phyloP scores from a whole-genome alignment of 1,140 invertebrate genomes.

The Nasonia vitripennis region DNA sequence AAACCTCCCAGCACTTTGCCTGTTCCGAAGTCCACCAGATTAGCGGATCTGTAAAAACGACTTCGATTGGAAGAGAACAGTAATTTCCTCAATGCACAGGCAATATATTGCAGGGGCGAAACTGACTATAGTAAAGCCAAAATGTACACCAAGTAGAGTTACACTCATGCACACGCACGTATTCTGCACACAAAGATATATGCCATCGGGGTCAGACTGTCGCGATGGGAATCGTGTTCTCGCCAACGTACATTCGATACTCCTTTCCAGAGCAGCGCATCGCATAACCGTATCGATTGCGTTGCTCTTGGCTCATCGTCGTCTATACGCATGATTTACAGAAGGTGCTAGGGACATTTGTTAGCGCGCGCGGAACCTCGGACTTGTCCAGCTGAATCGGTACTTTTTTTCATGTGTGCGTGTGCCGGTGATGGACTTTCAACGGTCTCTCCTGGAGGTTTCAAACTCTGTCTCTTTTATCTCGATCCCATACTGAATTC shows the following conservation, averaged over 20 bases:
- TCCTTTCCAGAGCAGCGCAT: not conserved
- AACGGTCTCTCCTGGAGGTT: not conserved
- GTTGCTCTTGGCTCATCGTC: not conserved
- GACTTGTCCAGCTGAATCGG: constrained; percentile 26
- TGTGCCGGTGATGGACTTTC: not conserved
- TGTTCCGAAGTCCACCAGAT: too few relatives aligned
- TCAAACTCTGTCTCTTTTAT: not conserved
- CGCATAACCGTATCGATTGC: not conserved
- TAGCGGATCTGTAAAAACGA: too few relatives aligned
- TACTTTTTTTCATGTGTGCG: not conserved
- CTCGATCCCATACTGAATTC: not conserved
- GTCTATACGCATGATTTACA: not conserved
- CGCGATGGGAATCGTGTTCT: too few relatives aligned
- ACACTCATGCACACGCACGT: too few relatives aligned
- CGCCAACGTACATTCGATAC: too few relatives aligned
- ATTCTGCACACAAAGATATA: not conserved
- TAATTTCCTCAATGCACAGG: not conserved
- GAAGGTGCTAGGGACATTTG: not conserved
- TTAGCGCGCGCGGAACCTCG: not conserved
- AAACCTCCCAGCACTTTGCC: too few relatives aligned
- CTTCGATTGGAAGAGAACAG: too few relatives aligned
- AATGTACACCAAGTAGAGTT: too few relatives aligned
- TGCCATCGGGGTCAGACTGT: not conserved
- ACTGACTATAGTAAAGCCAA: not conserved
- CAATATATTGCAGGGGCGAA: not conserved